phyloP scores from a whole-genome alignment of 2,113 vertebrate genomes.

The Desmodus rotundus region DNA sequence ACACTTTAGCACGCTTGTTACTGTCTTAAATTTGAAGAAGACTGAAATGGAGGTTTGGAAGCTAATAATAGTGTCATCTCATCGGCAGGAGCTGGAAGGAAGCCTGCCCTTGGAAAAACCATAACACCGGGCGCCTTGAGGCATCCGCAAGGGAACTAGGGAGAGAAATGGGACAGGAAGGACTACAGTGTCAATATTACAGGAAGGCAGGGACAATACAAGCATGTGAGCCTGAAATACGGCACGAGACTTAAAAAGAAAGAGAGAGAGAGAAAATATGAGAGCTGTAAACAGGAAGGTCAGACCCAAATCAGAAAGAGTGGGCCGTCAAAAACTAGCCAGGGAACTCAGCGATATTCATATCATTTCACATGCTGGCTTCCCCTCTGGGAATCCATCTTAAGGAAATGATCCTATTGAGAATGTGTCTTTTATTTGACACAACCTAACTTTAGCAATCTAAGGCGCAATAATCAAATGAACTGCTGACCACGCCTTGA shows the following conservation, averaged over 20 bases:
- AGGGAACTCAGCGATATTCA: not conserved
- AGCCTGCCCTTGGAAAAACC: not conserved
- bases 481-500: not conserved
- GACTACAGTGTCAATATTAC: not conserved
- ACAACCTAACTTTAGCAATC: not conserved
- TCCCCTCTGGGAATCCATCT: not conserved
- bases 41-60: conserved; percentile 32
- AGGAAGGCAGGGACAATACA: not conserved
- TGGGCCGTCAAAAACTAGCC: not conserved
- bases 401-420: not conserved
- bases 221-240: not conserved
- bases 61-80: conserved; percentile 61
- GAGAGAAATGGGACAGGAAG: conserved; percentile 2
- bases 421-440: not conserved
- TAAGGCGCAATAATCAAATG: not conserved
- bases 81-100: conserved; percentile 15
- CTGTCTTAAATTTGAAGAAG: conserved; percentile 54
- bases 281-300: not conserved
- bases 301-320: not conserved
- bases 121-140: not conserved
- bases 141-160: not conserved
- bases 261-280: not conserved
- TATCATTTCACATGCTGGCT: not conserved
- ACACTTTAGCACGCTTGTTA: conserved; percentile 56
- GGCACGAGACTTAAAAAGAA: not conserved